Evolutionary conservation across 2,797 vertebrate species (phyloP), one percentile per base, ranked within the genome.

Genomic region (Myotis planiceps): DNA sequence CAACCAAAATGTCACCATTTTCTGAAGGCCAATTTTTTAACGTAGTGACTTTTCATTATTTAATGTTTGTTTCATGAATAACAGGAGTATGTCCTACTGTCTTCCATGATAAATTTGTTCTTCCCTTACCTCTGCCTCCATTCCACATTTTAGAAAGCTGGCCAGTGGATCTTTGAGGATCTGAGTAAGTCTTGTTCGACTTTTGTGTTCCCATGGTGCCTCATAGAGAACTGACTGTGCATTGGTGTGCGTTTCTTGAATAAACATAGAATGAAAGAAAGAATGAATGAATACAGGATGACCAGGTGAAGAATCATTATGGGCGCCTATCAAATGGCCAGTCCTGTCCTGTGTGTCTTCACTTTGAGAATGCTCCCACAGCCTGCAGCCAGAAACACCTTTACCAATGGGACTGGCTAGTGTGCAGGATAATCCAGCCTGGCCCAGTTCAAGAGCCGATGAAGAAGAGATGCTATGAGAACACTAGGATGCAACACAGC

Each of bases 1-100:
- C 3, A 83, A 60, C 25, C 81, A 63, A 49, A 51, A 74, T 82
- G 4, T 42, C 49, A 21, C 49, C n/a, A 4, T 81, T 66, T 93
- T 87, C 45, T 63, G 42, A 87, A 94, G 53, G 27, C 16, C 53
- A 58, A 37, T 76, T 66, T 89, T 89, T 95, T 76, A 82, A 87
- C 27, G 27, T 74, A 42, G 29, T 47, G 32, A 47, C 18, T 86
- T 95, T 75, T 87, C 23, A 71, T 14, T 45, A 53, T 49, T 74
- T 93, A 69, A 65, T 29, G 16, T 74, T 79, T 91, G 16, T 63
- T 75, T 88, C 71, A 45, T 88, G 37, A 81, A 82, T 34, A 80
- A 80, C 21, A 88, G 27, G 14, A 60, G 21, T 51, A 14, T 37
- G 10, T 79, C 32, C 68, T 88, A 65, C 92, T 82, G 90, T 88